Conservation (phyloP, 1,140 invertebrate genomes). For the Zaprionus africanus region DNA sequence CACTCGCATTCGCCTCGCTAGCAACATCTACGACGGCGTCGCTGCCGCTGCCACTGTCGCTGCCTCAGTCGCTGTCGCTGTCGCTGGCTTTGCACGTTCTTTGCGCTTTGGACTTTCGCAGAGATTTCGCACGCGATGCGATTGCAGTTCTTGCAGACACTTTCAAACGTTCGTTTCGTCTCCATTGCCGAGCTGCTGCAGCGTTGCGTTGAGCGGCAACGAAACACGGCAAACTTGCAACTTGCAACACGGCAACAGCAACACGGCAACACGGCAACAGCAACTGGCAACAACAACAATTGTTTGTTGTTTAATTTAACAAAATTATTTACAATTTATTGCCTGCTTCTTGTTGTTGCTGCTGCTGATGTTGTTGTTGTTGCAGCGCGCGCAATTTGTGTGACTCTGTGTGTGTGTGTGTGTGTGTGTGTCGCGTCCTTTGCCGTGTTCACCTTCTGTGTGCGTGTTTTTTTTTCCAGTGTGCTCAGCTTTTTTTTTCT, state of each 20-base stretch:
- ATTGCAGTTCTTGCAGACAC: conserved; percentile 84
- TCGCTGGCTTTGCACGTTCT: conserved; percentile 58
- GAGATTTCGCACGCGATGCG: conserved; percentile 84
- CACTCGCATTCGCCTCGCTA: conserved; percentile 41
- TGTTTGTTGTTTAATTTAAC: conserved; percentile 12
- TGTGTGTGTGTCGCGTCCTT: conserved; percentile 11
- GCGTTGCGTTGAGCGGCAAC: conserved; percentile 35
- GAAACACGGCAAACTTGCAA: conserved; percentile 24
- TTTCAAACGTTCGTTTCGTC: conserved; percentile 83
- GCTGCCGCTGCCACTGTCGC: conserved; percentile 20
- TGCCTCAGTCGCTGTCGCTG: conserved; percentile 23
- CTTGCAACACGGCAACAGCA: conserved; percentile 31
- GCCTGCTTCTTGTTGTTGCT: background rate
- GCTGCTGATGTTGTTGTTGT: conserved; percentile 27
- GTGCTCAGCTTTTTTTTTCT: conserved; percentile 15
- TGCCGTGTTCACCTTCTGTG: conserved; percentile 10
- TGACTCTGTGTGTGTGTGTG: conserved; percentile 18
- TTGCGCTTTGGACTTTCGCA: conserved; percentile 83
- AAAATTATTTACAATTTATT: background rate
- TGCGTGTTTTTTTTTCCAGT: conserved; percentile 12
- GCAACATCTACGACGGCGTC: conserved; percentile 9
- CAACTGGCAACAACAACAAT: conserved; percentile 23
- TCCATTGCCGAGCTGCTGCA: conserved; percentile 44
- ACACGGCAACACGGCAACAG: conserved; percentile 21
- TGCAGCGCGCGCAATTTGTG: conserved; percentile 52